A percentile compares a stretch with the other conserved stretches of the same genome.
Evolutionary conservation across 2,888 invertebrate genomes (phyloP).

Genomic region (Autographa pulchrina): DNA sequence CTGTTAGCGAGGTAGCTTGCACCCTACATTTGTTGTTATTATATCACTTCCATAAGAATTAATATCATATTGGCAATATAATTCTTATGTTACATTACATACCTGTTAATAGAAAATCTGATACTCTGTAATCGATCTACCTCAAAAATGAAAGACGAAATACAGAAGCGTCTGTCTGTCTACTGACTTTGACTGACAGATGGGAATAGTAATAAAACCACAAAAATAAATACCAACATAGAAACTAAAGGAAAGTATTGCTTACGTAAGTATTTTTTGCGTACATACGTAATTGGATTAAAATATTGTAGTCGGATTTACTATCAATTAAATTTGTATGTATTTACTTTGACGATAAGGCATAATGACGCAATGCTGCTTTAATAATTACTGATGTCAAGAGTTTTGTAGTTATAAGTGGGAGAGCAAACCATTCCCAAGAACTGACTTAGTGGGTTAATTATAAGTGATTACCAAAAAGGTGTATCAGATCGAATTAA

Average conservation of each 20-base stretch:
- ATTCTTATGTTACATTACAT: no score
- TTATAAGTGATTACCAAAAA: background rate
- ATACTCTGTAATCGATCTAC: constrained; percentile 6
- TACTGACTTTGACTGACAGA: background rate
- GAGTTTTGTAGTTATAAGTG: no score
- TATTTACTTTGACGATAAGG: no score
- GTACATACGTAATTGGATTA: no score
- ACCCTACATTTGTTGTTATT: background rate
- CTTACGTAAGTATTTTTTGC: no score
- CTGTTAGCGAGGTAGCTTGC: constrained; percentile 30
- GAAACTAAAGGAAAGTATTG: background rate
- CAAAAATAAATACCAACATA: no score
- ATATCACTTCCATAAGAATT: background rate
- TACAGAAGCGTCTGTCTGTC: background rate
- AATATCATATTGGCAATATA: background rate
- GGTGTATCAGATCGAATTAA: background rate
- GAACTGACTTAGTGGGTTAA: no score
- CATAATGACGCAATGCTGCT: no score
- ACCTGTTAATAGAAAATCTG: background rate
- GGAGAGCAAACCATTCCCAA: no score
- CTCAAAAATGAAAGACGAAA: background rate
- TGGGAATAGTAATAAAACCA: background rate
- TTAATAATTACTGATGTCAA: no score
- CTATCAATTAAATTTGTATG: no score
- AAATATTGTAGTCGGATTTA: no score